phyloP scores from a whole-genome alignment of 37 sponge, comb jelly and placozoan species.

The Ianthella basta region DNA sequence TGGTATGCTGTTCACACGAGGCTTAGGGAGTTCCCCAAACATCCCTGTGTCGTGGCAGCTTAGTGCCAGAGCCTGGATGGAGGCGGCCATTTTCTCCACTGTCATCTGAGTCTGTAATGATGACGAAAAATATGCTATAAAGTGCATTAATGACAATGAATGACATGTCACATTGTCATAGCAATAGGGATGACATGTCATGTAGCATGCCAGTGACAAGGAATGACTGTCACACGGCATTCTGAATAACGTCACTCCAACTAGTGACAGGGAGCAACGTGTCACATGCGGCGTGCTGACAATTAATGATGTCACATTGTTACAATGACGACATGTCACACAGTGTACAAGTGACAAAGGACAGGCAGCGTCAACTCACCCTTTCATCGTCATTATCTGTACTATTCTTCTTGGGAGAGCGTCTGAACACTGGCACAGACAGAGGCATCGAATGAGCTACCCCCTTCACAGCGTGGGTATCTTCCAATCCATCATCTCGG shows the following conservation, averaged over 20 bases:
- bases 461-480: background rate
- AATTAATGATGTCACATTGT: no score
- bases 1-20: conserved; percentile 56
- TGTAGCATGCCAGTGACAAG: no score
- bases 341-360: no score
- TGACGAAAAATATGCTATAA: background rate
- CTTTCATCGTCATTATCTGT: conserved; percentile 10
- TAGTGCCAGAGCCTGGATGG: conserved; percentile 70
- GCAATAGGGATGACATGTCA: no score
- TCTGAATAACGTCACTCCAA: no score
- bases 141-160: no score
- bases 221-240: no score
- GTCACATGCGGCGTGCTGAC: no score
- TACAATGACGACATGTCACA: no score
- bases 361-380: background rate
- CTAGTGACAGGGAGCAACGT: no score
- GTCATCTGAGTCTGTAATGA: conserved; percentile 15
- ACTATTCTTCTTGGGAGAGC: background rate
- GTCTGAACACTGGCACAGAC: conserved; percentile 43
- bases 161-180: no score
- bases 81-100: conserved; percentile 52
- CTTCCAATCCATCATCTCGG: conserved; percentile 12
- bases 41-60: conserved; percentile 83
- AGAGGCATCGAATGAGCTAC: conserved; percentile 64
- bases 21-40: conserved; percentile 84